A percentile compares a stretch with the other conserved stretches of the same genome.
These are phyloP conservation scores for Petrocephalus zakoni DNA, from an alignment of 2,113 vertebrate genomes.

Conservation along the genomic window DNA sequence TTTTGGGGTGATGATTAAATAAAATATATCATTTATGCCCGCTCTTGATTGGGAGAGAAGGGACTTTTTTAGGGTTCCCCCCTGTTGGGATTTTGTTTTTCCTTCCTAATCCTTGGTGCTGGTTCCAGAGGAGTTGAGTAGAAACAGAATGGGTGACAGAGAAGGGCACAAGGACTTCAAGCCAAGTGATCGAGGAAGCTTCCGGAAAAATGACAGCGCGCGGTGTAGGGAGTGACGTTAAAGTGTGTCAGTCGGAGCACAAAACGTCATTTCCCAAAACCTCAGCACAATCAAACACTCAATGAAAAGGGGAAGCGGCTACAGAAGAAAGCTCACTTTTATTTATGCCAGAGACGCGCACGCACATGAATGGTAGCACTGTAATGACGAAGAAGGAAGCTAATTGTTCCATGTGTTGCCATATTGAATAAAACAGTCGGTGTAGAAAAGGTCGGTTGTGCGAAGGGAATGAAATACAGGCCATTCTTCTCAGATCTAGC, in stretches of 20 bases:
- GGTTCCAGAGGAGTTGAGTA: not conserved
- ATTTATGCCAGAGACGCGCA: conserved; percentile 5
- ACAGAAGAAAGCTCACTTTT: not conserved
- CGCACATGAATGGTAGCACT: conserved; percentile 32
- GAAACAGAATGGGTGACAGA: not conserved
- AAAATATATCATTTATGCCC: conserved; percentile 21
- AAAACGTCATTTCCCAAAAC: not conserved
- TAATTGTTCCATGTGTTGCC: conserved; percentile 25
- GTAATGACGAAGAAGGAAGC: conserved; percentile 16
- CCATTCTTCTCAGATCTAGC: not conserved
- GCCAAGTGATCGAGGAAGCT: not conserved
- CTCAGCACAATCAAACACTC: conserved; percentile 4
- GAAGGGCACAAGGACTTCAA: not conserved
- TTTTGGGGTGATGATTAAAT: conserved; percentile 25
- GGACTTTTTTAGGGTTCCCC: not conserved
- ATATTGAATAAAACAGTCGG: conserved; percentile 23
- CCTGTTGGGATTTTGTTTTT: not conserved
- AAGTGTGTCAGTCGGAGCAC: not conserved
- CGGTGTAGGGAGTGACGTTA: not conserved
- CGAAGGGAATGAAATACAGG: conserved; percentile 23
- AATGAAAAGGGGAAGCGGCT: conserved; percentile 3
- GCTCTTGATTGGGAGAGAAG: not conserved
- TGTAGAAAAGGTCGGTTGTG: conserved; percentile 17
- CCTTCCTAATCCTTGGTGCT: not conserved
- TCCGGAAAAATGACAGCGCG: not conserved